A percentile compares a stretch with the other conserved stretches of the same genome.
Conservation (phyloP, 2,797 vertebrate genomes). For the Merluccius polli region DNA sequence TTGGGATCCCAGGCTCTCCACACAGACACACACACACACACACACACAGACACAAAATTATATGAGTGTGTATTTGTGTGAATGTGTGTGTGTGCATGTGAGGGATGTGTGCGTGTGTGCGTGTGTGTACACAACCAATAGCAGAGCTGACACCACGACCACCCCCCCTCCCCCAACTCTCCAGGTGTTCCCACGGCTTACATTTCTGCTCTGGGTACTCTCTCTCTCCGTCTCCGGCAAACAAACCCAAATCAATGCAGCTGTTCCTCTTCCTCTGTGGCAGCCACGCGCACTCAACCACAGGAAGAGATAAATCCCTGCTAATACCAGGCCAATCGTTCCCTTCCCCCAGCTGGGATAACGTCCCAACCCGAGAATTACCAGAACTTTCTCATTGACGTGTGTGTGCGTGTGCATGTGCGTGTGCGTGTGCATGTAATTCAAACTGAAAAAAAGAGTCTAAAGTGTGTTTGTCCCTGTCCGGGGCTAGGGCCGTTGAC, state of each 20-base stretch:
- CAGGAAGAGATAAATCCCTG: conserved; percentile 22
- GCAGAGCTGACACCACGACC: conserved; percentile 53
- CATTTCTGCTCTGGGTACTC: conserved; percentile 65
- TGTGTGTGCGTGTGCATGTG: conserved; percentile 35
- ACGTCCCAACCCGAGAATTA: conserved; percentile 45
- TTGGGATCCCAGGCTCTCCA: conserved; percentile 67
- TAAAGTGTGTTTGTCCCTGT: conserved; percentile 21
- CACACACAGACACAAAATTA: neutral
- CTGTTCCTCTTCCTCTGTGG: conserved; percentile 49
- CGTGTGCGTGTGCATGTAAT: neutral
- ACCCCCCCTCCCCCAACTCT: conserved; percentile 51
- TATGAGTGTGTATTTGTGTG: conserved; percentile 35
- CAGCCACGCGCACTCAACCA: conserved; percentile 11
- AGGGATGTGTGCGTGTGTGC: conserved; percentile 7
- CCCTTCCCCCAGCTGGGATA: conserved; percentile 37
- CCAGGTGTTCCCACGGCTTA: conserved; percentile 74
- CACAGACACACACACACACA: conserved; percentile 20
- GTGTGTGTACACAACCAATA: conserved; percentile 37
- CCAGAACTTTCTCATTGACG: conserved; percentile 27
- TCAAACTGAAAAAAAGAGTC: too few species aligned
- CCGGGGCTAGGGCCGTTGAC: conserved; percentile 55
- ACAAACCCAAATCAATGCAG: conserved; percentile 71
- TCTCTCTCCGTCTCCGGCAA: conserved; percentile 25
- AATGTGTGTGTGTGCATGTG: neutral
- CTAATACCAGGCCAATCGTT: conserved; percentile 28